phyloP scores from a whole-genome alignment of 2,797 vertebrate species.

The Rhynchonycteris naso region DNA sequence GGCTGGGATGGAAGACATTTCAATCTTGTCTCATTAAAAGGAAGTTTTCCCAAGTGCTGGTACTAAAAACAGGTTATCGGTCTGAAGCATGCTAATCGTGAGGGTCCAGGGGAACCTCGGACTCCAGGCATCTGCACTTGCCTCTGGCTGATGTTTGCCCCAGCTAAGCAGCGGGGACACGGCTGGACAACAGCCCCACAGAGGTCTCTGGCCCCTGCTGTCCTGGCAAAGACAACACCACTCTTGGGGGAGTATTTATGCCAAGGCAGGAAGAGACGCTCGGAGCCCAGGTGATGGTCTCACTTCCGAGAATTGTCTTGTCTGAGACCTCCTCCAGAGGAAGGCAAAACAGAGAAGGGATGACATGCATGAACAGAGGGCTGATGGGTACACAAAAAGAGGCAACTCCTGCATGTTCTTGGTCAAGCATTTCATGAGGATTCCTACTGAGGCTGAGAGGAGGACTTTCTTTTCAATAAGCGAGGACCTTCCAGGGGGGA shows the following conservation, averaged over 20 bases:
- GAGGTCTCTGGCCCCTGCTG: neutral
- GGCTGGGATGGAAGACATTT: neutral
- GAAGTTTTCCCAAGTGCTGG: neutral
- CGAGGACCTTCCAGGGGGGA: neutral
- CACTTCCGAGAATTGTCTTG: neutral
- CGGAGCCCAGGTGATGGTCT: neutral
- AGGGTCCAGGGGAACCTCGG: neutral
- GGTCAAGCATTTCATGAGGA: neutral
- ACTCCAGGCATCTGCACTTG: fast-evolving
- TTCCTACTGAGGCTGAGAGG: neutral
- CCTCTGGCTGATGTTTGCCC: no score
- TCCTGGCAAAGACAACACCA: neutral
- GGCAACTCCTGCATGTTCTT: no score
- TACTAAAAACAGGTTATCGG: neutral
- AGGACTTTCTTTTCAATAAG: neutral
- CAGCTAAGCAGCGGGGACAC: fast-evolving
- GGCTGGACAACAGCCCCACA: fast-evolving
- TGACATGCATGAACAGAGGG: fast-evolving
- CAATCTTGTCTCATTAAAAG: neutral
- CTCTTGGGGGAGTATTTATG: neutral
- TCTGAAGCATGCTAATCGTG: neutral
- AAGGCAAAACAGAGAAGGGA: neutral
- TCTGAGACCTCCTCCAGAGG: neutral
- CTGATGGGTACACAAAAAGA: fast-evolving
- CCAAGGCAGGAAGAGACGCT: neutral